Evolutionary conservation across 2,113 vertebrate species (phyloP).

Genomic region (Epinephelus lanceolatus): DNA sequence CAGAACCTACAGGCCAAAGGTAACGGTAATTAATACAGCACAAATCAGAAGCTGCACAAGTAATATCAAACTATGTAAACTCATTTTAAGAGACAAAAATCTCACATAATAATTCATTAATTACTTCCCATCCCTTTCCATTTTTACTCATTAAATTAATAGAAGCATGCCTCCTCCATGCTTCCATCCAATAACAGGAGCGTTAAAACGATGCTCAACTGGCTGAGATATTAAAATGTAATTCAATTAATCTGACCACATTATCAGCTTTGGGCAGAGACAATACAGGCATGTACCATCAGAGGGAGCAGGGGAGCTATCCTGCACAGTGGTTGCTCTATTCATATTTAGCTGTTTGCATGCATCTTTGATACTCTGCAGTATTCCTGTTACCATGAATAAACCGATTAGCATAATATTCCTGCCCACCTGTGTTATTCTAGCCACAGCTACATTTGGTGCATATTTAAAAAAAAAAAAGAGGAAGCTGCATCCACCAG

Average conservation of each 20-base stretch:
- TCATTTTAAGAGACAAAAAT: too few species aligned
- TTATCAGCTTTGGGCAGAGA: conserved; percentile 24
- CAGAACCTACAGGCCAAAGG: conserved; percentile 88
- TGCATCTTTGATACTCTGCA: conserved; percentile 45
- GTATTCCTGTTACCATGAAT: conserved; percentile 46
- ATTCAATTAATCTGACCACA: conserved; percentile 5
- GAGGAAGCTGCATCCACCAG: conserved; percentile 4
- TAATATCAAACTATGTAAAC: background rate
- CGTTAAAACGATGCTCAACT: background rate
- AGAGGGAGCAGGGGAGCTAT: conserved; percentile 47
- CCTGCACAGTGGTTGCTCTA: background rate
- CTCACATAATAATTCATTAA: too few species aligned
- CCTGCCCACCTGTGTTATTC: conserved; percentile 33
- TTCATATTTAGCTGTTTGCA: conserved; percentile 35
- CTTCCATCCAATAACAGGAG: background rate
- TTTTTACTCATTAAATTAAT: background rate
- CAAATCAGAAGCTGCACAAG: background rate
- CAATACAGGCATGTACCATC: conserved; percentile 39
- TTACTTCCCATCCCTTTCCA: background rate
- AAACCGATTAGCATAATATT: conserved; percentile 40
- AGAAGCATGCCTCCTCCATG: background rate
- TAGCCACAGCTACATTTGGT: background rate
- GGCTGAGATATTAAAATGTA: background rate
- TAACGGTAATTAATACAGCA: background rate
- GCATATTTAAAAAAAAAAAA: background rate